Evolutionary conservation across 2,797 vertebrate genomes (phyloP).

Genomic region (Mus minutoides): DNA sequence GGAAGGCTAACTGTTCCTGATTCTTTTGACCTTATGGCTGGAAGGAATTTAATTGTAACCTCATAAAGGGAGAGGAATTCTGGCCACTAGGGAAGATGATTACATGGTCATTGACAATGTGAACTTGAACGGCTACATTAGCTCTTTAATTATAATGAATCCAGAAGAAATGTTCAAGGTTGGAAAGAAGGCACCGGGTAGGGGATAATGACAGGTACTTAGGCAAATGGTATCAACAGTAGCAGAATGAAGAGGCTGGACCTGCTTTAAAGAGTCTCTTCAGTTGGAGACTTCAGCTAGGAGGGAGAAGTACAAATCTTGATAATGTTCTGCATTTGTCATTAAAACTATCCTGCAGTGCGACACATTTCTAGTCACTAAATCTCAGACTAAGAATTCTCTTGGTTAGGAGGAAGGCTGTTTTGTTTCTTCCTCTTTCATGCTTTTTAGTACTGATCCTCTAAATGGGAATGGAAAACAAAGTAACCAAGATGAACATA

Average conservation of each 20-base stretch:
- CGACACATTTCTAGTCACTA: conserved; percentile 35
- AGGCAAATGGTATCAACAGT: conserved; percentile 59
- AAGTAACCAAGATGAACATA: conserved; percentile 17
- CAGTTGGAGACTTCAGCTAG: conserved; percentile 23
- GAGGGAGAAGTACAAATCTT: background rate
- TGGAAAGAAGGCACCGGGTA: conserved; percentile 68
- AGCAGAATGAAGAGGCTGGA: conserved; percentile 23
- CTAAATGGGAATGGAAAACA: conserved; percentile 12
- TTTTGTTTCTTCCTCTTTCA: background rate
- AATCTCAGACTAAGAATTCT: background rate
- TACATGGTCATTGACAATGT: conserved; percentile 80
- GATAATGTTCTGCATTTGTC: background rate
- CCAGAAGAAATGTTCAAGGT: conserved; percentile 75
- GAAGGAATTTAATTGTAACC: conserved; percentile 77
- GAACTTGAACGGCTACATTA: conserved; percentile 80
- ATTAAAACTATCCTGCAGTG: background rate
- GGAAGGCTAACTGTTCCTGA: conserved; percentile 70
- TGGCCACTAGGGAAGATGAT: conserved; percentile 76
- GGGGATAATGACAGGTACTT: conserved; percentile 68
- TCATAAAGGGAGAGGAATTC: conserved; percentile 69
- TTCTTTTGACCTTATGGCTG: conserved; percentile 82
- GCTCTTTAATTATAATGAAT: conserved; percentile 75
- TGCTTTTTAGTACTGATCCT: background rate
- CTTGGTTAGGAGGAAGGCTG: background rate
- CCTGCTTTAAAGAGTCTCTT: background rate